Evolutionary conservation across 2,113 vertebrate genomes (phyloP).

Genomic region (Emydura subglobosa): DNA sequence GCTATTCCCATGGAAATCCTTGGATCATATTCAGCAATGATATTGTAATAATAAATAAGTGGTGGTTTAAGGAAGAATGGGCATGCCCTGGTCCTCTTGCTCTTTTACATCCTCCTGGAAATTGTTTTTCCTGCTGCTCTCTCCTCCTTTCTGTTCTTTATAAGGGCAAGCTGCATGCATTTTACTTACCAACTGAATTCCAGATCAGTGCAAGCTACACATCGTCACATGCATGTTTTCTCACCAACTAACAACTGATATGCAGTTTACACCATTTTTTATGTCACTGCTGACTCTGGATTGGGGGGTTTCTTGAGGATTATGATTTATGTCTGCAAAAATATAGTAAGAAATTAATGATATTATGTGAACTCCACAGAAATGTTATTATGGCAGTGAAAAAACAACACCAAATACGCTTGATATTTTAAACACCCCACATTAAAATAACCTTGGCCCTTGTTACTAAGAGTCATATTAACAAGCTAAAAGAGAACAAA

Average conservation of each 20-base stretch:
- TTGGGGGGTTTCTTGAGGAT: fast-evolving
- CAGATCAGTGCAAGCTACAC: not conserved
- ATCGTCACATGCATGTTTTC: conserved; percentile 30
- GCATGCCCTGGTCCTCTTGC: not conserved
- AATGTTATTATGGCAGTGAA: not conserved
- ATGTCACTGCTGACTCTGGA: not conserved
- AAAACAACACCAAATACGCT: not conserved
- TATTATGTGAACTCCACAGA: not conserved
- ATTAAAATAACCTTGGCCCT: conserved; percentile 5
- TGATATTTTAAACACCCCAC: not conserved
- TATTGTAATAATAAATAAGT: not conserved
- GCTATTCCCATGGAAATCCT: not conserved
- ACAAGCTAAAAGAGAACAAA: conserved; percentile 21
- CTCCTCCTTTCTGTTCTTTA: conserved; percentile 72
- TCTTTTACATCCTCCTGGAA: not conserved
- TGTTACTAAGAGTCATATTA: not conserved
- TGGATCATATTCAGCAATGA: fast-evolving
- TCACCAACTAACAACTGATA: conserved; percentile 42
- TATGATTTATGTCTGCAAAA: not conserved
- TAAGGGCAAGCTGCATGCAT: conserved; percentile 33
- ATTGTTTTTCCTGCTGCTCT: conserved; percentile 56
- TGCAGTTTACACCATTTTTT: not conserved
- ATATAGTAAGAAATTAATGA: not conserved
- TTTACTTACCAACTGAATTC: not conserved
- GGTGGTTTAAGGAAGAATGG: not conserved